These are phyloP conservation scores for Pica pica DNA, from an alignment of 2,113 vertebrate genomes.

Conservation along the genomic window DNA sequence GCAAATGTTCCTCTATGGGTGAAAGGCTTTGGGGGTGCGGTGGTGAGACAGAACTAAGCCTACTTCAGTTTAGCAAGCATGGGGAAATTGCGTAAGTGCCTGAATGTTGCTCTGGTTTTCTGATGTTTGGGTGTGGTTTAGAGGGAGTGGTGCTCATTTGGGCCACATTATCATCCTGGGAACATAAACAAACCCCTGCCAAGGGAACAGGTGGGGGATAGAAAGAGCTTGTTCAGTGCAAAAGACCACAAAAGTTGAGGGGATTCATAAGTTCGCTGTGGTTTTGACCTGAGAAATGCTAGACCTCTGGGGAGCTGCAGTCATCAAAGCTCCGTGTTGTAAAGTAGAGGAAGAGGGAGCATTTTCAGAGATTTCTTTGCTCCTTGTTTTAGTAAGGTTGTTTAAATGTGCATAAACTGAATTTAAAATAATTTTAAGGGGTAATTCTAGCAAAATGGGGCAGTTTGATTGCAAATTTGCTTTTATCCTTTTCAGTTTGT, in stretches of 20 bases:
- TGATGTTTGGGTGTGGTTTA: neutral
- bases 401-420: neutral
- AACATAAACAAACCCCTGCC: neutral
- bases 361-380: neutral
- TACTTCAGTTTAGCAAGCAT: neutral
- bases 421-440: neutral
- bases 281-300: neutral
- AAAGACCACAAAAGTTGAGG: neutral
- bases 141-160: neutral
- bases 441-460: neutral
- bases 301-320: neutral
- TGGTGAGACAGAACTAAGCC: neutral
- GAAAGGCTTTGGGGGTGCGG: neutral
- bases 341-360: neutral
- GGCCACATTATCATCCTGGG: no score
- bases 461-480: neutral
- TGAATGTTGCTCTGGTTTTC: neutral
- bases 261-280: neutral
- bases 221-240: neutral
- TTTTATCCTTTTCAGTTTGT: neutral
- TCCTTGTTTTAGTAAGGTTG: neutral
- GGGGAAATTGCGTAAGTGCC: neutral
- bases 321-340: neutral
- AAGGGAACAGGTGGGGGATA: neutral
- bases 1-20: fast-evolving